These are phyloP conservation scores for Macheiramphus alcinus DNA, from an alignment of 2,113 vertebrate species.

Conservation along the genomic window DNA sequence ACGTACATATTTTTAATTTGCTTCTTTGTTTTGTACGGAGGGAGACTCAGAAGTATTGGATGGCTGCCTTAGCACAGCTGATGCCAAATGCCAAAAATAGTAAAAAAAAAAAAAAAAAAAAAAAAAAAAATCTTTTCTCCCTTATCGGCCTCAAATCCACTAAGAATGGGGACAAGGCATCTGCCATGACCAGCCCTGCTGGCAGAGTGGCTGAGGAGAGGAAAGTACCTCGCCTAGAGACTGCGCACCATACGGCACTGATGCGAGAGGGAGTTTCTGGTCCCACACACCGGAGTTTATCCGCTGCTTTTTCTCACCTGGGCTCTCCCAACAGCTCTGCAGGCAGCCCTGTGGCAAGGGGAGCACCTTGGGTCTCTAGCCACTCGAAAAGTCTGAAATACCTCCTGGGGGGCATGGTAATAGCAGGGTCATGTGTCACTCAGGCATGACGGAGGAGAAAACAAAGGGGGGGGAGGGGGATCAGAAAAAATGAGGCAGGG, in stretches of 20 bases:
- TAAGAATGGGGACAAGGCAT: not conserved
- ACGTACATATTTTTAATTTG: not conserved
- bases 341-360: not conserved
- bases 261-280: not conserved
- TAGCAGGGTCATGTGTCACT: not conserved
- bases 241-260: fast-evolving
- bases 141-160: not conserved
- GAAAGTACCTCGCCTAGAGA: not conserved
- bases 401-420: not conserved
- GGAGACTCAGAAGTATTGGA: constrained; percentile 53
- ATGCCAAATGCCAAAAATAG: constrained; percentile 39
- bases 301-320: not conserved
- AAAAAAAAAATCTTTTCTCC: not conserved
- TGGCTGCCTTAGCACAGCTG: constrained; percentile 6
- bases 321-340: not conserved
- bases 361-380: not conserved
- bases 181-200: not conserved
- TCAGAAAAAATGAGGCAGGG: not conserved
- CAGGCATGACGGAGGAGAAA: fast-evolving
- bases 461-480: too few relatives aligned
- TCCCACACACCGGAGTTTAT: fast-evolving
- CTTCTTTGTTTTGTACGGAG: constrained; percentile 20
- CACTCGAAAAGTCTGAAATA: fast-evolving
- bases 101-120: not conserved
- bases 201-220: not conserved